These are phyloP conservation scores for Mechanitis messenoides DNA, from an alignment of 2,888 invertebrate species.

Conservation along the genomic window DNA sequence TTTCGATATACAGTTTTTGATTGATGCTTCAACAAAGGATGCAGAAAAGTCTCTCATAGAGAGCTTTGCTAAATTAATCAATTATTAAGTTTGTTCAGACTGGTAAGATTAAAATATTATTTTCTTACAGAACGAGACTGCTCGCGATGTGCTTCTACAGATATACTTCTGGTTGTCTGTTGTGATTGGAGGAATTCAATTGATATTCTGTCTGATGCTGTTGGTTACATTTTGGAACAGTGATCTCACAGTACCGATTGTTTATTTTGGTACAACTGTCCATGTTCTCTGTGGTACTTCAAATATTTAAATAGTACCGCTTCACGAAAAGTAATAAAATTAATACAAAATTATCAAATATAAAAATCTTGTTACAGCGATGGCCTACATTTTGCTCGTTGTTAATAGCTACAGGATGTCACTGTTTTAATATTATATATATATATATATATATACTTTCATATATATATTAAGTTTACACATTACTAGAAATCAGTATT, in stretches of 20 bases:
- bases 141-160: constrained; percentile 6
- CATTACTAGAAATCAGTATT: too few relatives aligned
- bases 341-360: not conserved
- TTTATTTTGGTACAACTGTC: not conserved
- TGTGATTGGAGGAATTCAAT: constrained; percentile 1
- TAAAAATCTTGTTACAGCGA: not conserved
- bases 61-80: too few relatives aligned
- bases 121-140: constrained; percentile 4
- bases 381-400: constrained; percentile 6
- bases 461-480: not conserved
- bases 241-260: not conserved
- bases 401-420: constrained; percentile 4
- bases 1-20: too few relatives aligned
- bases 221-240: not conserved
- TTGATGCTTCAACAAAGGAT: too few relatives aligned
- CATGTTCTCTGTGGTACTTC: not conserved
- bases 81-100: too few relatives aligned
- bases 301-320: not conserved
- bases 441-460: not conserved
- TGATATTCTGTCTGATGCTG: constrained; percentile 1
- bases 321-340: not conserved
- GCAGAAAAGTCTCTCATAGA: too few relatives aligned
- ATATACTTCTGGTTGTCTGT: constrained; percentile 10
- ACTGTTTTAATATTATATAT: not conserved
- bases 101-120: not conserved